Evolutionary conservation across 2,113 vertebrate genomes (phyloP), one percentile per base, ranked within the genome.

Genomic region (Xiphophorus maculatus): DNA sequence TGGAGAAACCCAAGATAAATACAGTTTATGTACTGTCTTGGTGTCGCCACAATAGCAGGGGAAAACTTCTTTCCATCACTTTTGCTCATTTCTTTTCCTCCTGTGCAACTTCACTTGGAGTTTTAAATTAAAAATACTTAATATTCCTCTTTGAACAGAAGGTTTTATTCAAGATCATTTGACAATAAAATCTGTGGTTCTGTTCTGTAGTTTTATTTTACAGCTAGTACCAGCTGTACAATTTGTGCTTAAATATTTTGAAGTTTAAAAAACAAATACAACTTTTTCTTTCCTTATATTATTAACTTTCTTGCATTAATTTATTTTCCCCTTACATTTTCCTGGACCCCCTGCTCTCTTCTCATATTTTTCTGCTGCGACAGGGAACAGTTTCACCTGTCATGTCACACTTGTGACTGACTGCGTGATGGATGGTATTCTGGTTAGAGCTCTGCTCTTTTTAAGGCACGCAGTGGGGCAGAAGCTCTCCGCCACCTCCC

Each of bases 331-430:
- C 69, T 80, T 32, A 60, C 68, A 32, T 61, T 48, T 11, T 29
- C 32, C 37, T 64, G 6, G 6, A 35, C 33, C 51, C 71, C 14
- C 1, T 64, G 22, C 73, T 79, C 76, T 66, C 70, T 71, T 80
- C 78, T 65, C 54, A 70, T 71, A 75, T 85, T 86, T 82, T 79
- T 70, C 77, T 84, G 77, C 70, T 69, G 74, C 79, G 81, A 89
- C 84, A 88, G 76, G 70, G 74, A 84, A 72, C 79, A 40, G 77
- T 89, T 89, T 88, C 19, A 70, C 79, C 65, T 92, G 86, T 89
- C 90, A 81, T 86, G 85, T 90, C 89, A 73, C 80, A 84, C 77
- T 89, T 88, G 91, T 88, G 90, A 87, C 74, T 90, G 88, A 79
- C 84, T 90, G 77, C 4, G 66, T 90, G 89, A 91, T 88, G 78